phyloP scores from a whole-genome alignment of 2,113 vertebrate genomes.

The Phalacrocorax aristotelis region DNA sequence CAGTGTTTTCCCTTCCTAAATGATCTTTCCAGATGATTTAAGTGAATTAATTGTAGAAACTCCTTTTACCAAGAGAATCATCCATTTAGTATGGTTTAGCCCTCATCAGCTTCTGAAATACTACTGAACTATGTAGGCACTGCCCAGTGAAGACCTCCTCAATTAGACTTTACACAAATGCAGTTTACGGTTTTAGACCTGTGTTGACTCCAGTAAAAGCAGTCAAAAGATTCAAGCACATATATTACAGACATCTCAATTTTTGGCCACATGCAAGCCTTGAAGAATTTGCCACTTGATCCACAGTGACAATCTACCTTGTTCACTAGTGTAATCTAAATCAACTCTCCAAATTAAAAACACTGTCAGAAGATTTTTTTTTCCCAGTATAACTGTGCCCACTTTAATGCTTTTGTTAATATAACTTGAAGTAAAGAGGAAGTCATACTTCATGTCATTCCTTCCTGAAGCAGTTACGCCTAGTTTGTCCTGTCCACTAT shows the following conservation, averaged over 20 bases:
- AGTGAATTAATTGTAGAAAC: background rate
- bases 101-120: background rate
- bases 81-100: background rate
- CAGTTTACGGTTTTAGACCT: background rate
- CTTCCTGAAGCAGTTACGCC: background rate
- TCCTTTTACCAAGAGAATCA: background rate
- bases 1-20: background rate
- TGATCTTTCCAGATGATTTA: background rate
- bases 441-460: background rate
- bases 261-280: background rate
- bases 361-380: background rate
- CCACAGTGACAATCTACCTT: background rate
- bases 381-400: background rate
- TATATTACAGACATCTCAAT: background rate
- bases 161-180: background rate
- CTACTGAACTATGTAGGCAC: background rate
- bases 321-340: background rate
- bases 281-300: background rate
- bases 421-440: background rate
- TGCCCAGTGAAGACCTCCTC: background rate
- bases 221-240: background rate
- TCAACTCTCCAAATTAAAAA: background rate
- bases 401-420: background rate
- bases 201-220: background rate
- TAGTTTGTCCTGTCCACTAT: background rate